Base-by-base conservation (phyloP, 2,113 vertebrate species). In the Athene cunicularia region DNA sequence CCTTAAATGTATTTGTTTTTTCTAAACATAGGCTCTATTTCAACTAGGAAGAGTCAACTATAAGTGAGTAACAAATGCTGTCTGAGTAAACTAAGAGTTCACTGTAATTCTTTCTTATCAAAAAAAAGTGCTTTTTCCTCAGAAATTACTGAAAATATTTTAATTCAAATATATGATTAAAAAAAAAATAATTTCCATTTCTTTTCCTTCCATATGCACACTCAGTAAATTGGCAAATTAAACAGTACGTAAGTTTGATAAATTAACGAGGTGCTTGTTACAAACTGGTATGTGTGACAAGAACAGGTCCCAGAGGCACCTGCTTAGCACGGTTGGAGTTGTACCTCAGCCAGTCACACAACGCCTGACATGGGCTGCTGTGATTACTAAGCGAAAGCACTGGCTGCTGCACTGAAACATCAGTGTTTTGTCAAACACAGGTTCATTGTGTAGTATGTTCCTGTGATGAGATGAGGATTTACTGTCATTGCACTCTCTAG, bases 401-500 rank as follows among this genome's bases (percentile, higher is more conserved):
- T 3, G 35, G 8, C 30, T 26, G 37, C 41, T 35, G 4, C n/a
- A 7, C n/a, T 5, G 28, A 62, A 19, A 3, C 23, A 9, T 27
- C 9, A 1, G 16, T 8, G 11, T 21, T 28, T 20, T 12, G 24
- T 9, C 63, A 43, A 43, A 70, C 8, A 3, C 7, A 4, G 63
- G 23, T 33, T 88, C 27, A 2, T 3, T 5, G 20, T 6, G 1
- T 12, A 8, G 24, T 11, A 5, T 23, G 43, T 33, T 22, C 55
- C 33, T 41, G 17, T 6, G 17, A 6, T 23, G 7, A 14, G 47
- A 21, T 32, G 66, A 47, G 43, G 43, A n/a, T 32, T n/a, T 14
- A 7, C 26, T 35, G 9, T 14, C 35, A 1, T 7, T 6, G 6
- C 43, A 2, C 10, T 17, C 39, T 4, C 17, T 5, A 3, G 21